Evolutionary conservation across 2,797 vertebrate genomes (phyloP), one percentile per base, ranked within the genome.

Genomic region (Syngnathus rostellatus): DNA sequence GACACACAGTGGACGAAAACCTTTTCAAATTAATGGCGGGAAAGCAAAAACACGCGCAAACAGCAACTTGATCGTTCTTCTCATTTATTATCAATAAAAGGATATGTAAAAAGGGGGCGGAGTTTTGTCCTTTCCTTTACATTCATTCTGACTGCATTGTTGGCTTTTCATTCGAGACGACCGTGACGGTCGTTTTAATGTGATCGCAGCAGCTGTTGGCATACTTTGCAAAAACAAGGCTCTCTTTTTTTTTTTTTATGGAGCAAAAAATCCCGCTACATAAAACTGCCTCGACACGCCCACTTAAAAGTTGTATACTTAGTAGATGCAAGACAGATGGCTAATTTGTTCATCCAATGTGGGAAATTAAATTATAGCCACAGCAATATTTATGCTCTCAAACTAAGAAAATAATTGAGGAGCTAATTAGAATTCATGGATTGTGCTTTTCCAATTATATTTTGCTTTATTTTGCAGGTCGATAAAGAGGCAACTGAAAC

Each of bases 21-120:
- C 84, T 82, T 80, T 90, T 91, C 83, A 87, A 91, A 91, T 64
- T 75, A 62, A 68, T 89, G 91, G 90, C 91, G 90, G 90, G 86
- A 91, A 90, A 72, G 6, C 31, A 31, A 31, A 31, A 31, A 31
- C 31, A 31, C 31, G 31, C 31, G 31, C 31, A 31, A 31, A 31
- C 31, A 31, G 31, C 31, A 31, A 31, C 31, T 31, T 31, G 31
- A 31, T 77, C 82, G 78, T 81, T 63, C 85, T 23, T 23, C 23
- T 23, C 23, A 23, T 23, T 77, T 85, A 85, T 88, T 83, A 80
- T 80, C 77, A 80, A 77, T 77, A 85, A 86, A 86, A 81, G 31
- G 31, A 87, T 77, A 75, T 80, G 81, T 39, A 51, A 3, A n/a
- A 14, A 73, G 85, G 86, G 80, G 90, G 89, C 87, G 90, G 89